Evolutionary conservation across 2,888 invertebrate genomes (phyloP).

Genomic region (Cyaniris semiargus): DNA sequence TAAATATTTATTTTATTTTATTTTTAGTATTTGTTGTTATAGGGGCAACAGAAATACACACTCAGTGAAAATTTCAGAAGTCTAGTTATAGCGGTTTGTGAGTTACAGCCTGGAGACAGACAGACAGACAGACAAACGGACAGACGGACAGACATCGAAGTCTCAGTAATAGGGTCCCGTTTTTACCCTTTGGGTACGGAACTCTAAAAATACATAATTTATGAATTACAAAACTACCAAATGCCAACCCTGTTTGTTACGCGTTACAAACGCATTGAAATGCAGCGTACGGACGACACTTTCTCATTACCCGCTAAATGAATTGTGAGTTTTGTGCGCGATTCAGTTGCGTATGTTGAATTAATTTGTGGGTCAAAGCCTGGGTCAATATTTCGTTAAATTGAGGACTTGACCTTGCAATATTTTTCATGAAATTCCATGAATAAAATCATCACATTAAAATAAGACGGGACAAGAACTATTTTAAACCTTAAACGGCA

Average conservation of each 20-base stretch:
- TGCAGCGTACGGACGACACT: constrained; percentile 28
- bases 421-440: background rate
- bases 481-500: no score
- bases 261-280: constrained; percentile 21
- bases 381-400: constrained; percentile 26
- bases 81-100: no score
- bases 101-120: no score
- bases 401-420: background rate
- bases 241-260: constrained; percentile 14
- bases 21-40: no score
- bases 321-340: constrained; percentile 33
- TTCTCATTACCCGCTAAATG: constrained; percentile 36
- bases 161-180: no score
- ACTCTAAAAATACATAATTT: no score
- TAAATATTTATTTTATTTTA: no score
- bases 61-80: no score
- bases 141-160: no score
- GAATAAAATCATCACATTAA: background rate
- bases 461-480: background rate
- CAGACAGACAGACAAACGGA: no score
- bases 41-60: no score
- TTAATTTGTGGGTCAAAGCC: constrained; percentile 40
- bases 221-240: background rate
- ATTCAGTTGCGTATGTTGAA: constrained; percentile 34
- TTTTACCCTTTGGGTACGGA: no score